Conservation (phyloP, 2,113 vertebrate species). For the Piliocolobus tephrosceles region DNA sequence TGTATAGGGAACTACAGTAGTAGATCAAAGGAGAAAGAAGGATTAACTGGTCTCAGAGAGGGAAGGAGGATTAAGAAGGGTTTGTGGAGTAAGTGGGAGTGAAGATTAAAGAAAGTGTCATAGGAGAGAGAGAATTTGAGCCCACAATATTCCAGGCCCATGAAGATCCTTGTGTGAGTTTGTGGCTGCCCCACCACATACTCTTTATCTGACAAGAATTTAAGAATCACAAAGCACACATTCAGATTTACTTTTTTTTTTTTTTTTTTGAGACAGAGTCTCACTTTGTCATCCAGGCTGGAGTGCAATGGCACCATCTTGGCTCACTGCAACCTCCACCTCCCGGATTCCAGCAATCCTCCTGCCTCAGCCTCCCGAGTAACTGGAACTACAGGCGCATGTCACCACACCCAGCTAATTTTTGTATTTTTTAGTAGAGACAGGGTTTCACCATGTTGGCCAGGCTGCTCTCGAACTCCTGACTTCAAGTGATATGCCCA, state of each 20-base stretch:
- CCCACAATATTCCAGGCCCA: neutral
- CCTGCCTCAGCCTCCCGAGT: no score
- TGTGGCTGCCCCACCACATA: neutral
- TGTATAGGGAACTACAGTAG: neutral
- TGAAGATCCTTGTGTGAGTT: neutral
- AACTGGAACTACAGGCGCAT: no score
- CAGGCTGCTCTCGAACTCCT: no score
- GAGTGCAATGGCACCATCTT: no score
- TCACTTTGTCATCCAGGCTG: no score
- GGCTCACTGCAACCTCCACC: no score
- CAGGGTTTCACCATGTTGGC: no score
- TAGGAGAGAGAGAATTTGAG: neutral
- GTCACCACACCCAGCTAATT: no score
- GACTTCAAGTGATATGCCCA: no score
- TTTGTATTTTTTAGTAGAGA: no score
- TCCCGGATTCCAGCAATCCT: no score
- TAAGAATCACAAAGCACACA: neutral
- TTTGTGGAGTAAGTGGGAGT: neutral
- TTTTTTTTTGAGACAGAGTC: no score
- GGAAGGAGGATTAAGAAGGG: neutral
- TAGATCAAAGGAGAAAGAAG: neutral
- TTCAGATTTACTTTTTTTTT: neutral
- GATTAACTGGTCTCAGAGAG: constrained; percentile 4
- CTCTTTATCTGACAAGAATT: constrained; percentile 3
- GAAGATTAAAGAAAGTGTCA: neutral